Evolutionary conservation across 2,797 vertebrate genomes (phyloP), one percentile per base, ranked within the genome.

Genomic region (Monodelphis domestica): DNA sequence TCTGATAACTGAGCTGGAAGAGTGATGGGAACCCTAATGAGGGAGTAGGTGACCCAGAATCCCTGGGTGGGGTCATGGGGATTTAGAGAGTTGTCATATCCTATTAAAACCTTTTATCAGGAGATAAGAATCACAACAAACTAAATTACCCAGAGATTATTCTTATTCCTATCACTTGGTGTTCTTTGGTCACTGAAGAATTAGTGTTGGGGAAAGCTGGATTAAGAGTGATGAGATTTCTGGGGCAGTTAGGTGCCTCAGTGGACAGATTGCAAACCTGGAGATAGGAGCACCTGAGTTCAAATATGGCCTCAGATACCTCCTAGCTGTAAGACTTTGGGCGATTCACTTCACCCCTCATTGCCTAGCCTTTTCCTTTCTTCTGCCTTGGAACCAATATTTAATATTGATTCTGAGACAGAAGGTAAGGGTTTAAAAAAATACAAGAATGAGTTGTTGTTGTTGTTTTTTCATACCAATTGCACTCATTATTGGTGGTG

Each of bases 21-120:
- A 92, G 52, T 53, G 3, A 94, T 70, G 55, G 88, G 95, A 97
- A 97, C 57, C 94, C 93, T 89, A 29, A 3, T 94, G 91, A 56
- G 38, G 95, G 38, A 29, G 87, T 53, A 4, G 50, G 95, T 93
- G 59, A 26, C 56, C 93, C 70, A 4, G 78, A 89, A 1, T 91
- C 94, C 70, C 88, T 93, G 91, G 92, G 94, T 56, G 92, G 88
- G 91, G 53, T 91, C 95, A 87, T 26, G 10, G 14, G 87, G 88
- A 53, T 15, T 88, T 87, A 91, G 70, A 55, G 55, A 70, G 33
- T 51, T 30, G 24, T 91, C 93, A 45, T 87, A 51, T 0, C 54
- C 24, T 53, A 87, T 21, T 91, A 12, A 54, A n/a, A 59, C 38
- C 28, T 91, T 89, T 56, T 70, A 90, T 94, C 90, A 33, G 90